Percentiles rank a stretch among this genome's conserved stretches.
Evolutionary conservation across 2,113 vertebrate genomes (phyloP).

Genomic region (Malurus cyaneus): DNA sequence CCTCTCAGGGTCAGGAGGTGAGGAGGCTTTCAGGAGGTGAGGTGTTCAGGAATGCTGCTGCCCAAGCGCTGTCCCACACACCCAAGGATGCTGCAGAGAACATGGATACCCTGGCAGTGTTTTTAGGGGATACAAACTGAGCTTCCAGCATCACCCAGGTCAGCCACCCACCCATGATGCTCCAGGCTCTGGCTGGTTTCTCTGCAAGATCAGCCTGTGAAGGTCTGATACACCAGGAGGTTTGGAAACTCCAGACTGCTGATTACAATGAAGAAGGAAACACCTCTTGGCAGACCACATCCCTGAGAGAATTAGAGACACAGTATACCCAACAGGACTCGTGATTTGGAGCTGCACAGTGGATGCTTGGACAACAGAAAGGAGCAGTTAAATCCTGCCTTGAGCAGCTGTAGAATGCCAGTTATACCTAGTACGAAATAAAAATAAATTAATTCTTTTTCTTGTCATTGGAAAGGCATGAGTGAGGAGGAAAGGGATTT

Average conservation of each 20-base stretch:
- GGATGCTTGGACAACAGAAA: neutral
- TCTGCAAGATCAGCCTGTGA: neutral
- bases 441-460: neutral
- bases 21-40: too few relatives aligned
- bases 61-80: neutral
- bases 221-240: neutral
- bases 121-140: too few relatives aligned
- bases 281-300: neutral
- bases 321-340: neutral
- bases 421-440: too few relatives aligned
- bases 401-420: neutral
- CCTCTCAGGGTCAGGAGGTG: neutral
- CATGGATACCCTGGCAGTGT: rapidly evolving
- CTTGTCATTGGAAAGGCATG: neutral
- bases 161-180: neutral
- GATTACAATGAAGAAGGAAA: neutral
- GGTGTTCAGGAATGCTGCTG: too few relatives aligned
- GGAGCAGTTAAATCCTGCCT: neutral
- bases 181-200: neutral
- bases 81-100: neutral
- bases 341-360: neutral
- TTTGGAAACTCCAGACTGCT: neutral
- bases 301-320: neutral
- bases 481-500: neutral
- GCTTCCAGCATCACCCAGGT: neutral